Conservation (phyloP, 2,113 vertebrate genomes). For the Nibea coibor region DNA sequence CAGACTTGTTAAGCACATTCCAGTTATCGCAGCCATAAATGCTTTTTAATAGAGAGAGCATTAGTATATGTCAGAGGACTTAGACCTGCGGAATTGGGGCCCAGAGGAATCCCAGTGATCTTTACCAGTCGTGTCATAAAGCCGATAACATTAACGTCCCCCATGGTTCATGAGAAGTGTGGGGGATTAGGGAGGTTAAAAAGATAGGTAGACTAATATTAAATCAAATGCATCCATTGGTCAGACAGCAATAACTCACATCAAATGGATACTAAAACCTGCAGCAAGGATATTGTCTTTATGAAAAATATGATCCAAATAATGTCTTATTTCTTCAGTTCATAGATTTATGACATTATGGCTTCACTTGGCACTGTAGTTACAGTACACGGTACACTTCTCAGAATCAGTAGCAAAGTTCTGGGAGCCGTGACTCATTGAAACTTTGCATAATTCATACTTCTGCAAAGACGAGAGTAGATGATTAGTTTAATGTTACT, state of each 20-base stretch:
- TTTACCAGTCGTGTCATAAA: slow-evolving; percentile 62
- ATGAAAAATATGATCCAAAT: not conserved
- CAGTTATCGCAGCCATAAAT: slow-evolving; percentile 63
- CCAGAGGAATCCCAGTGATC: slow-evolving; percentile 54
- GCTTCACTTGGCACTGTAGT: not conserved
- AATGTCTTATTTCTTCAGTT: not conserved
- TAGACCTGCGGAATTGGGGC: slow-evolving; percentile 41
- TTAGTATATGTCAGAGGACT: slow-evolving; percentile 53
- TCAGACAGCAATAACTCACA: not conserved
- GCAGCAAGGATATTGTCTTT: not conserved
- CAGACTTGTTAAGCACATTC: slow-evolving; percentile 78
- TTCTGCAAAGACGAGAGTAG: not conserved
- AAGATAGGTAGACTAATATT: slow-evolving; percentile 13
- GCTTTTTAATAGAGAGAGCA: slow-evolving; percentile 67
- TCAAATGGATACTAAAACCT: not conserved
- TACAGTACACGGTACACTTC: no score
- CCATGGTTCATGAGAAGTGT: slow-evolving; percentile 43
- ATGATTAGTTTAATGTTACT: not conserved
- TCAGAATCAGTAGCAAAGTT: not conserved
- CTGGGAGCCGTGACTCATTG: not conserved
- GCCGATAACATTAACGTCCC: slow-evolving; percentile 53
- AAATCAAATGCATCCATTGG: slow-evolving; percentile 5
- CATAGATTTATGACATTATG: not conserved
- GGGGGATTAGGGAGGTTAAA: slow-evolving; percentile 19
- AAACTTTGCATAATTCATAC: not conserved